Base-by-base conservation (phyloP, 1,140 invertebrate species). In the Drosophila mayri region DNA sequence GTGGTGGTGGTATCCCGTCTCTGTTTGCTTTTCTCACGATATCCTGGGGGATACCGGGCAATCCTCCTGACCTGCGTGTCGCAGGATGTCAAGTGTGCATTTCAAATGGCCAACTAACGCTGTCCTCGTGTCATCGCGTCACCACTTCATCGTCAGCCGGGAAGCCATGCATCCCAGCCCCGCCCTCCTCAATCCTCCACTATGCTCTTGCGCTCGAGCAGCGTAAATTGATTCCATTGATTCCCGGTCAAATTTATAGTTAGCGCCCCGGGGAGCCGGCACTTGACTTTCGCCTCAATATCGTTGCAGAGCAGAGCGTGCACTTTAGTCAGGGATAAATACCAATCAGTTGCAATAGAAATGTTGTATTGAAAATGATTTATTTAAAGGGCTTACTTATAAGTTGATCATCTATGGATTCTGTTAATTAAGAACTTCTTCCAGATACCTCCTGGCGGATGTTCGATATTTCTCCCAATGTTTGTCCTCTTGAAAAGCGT, bases 191-290 rank as follows among this genome's bases (percentile, higher is more conserved):
- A 16, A 18, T 43, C 40, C 16, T 49, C 22, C 6, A 8, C 43
- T 30, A n/a, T n/a, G 20, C 43, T 49, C 40, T 38, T 44, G 28
- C 49, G 28, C 18, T 47, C 55, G 18, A 59, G 44, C 40, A 43
- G 61, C 32, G 77, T 61, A 68, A 82, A 82, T 82, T 82, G 80
- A 78, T 70, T 74, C 74, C 60, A 82, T 65, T 68, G 80, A 82
- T 58, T 82, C 80, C 63, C 62, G 76, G 72, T 78, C 79, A 73
- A 63, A 68, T 65, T 78, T 78, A 78, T 74, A 62, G 74, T 52
- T 49, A 74, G 40, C 38, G 22, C 57, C 38, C 58, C 32, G 44
- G 47, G 63, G 74, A 38, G 44, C 40, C 59, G 62, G 16, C 54
- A 64, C 62, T 73, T 81, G 73, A 55, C 64, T 76, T 52, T 54